Percentiles rank a stretch among this genome's conserved stretches.
phyloP scores from a whole-genome alignment of 2,888 invertebrate species.

The Hirudinaria manillensis region DNA sequence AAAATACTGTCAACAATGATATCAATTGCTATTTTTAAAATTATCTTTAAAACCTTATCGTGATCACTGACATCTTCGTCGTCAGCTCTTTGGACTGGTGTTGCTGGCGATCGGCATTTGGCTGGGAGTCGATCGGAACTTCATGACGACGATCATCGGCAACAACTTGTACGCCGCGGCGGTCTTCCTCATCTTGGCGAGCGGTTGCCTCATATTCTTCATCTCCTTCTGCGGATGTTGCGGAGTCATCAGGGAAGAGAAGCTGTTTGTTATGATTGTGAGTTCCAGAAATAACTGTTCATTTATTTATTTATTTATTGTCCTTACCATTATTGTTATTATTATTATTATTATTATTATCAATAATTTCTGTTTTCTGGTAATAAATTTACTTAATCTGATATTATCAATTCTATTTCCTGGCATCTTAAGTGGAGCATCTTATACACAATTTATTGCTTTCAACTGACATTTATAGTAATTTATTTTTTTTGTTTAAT shows the following conservation, averaged over 20 bases:
- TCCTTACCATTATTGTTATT: too few species aligned
- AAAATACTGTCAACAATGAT: too few species aligned
- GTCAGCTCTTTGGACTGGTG: slow-evolving; percentile 37
- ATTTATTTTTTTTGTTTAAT: too few species aligned
- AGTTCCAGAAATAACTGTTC: slow-evolving; percentile 42
- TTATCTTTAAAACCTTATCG: background rate
- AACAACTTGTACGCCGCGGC: slow-evolving; percentile 81
- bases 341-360: too few species aligned
- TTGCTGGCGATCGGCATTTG: slow-evolving; percentile 74
- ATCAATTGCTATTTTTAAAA: too few species aligned
- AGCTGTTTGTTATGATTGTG: slow-evolving; percentile 29
- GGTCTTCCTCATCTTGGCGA: slow-evolving; percentile 74
- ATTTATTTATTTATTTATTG: background rate
- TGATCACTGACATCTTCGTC: background rate
- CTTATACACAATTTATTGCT: too few species aligned
- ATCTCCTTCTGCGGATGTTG: slow-evolving; percentile 84
- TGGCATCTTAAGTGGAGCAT: too few species aligned
- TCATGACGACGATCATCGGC: slow-evolving; percentile 75
- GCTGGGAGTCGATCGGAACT: slow-evolving; percentile 76
- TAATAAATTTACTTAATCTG: too few species aligned
- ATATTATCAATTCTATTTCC: too few species aligned
- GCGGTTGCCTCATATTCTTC: slow-evolving; percentile 73
- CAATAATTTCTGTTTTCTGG: too few species aligned
- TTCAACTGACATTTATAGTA: too few species aligned
- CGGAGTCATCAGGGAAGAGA: slow-evolving; percentile 76